Percentiles rank a stretch among this genome's conserved stretches.
Evolutionary conservation across 2,797 vertebrate genomes (phyloP).

Genomic region (Silurus lanzhouensis): DNA sequence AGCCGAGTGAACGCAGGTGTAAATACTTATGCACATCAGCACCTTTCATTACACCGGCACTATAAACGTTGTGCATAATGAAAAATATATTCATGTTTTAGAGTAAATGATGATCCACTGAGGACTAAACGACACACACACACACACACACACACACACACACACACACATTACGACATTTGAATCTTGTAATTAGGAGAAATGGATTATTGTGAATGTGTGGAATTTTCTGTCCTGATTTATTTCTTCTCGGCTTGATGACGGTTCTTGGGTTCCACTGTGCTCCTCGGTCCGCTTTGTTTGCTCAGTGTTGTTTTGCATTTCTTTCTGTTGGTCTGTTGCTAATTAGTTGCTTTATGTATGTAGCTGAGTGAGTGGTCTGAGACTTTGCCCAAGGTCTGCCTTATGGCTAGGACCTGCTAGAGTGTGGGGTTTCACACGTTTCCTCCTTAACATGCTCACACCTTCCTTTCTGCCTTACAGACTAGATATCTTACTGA

Average conservation of each 20-base stretch:
- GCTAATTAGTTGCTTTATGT: not conserved
- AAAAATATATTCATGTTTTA: not conserved
- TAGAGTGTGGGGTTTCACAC: not conserved
- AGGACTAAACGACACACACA: not conserved
- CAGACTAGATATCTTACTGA: not conserved
- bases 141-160: not conserved
- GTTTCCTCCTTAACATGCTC: not conserved
- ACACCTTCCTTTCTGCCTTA: not conserved
- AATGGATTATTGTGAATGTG: not conserved
- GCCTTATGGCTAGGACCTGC: not conserved
- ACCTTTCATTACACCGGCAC: not conserved
- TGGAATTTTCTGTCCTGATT: not conserved
- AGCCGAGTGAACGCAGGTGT: conserved; percentile 59
- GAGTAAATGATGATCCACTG: not conserved
- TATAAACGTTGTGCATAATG: not conserved
- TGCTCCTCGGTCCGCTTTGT: not conserved
- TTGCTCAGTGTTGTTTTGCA: not conserved
- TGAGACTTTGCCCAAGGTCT: not conserved
- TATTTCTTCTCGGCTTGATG: not conserved
- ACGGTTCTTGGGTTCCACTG: not conserved
- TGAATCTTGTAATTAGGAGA: not conserved
- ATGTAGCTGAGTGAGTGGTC: not conserved
- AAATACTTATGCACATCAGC: conserved; percentile 66
- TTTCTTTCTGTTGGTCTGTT: not conserved
- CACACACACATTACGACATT: too few relatives aligned